These are phyloP conservation scores for Oryzias curvinotus DNA, from an alignment of 2,113 vertebrate genomes.

Conservation along the genomic window DNA sequence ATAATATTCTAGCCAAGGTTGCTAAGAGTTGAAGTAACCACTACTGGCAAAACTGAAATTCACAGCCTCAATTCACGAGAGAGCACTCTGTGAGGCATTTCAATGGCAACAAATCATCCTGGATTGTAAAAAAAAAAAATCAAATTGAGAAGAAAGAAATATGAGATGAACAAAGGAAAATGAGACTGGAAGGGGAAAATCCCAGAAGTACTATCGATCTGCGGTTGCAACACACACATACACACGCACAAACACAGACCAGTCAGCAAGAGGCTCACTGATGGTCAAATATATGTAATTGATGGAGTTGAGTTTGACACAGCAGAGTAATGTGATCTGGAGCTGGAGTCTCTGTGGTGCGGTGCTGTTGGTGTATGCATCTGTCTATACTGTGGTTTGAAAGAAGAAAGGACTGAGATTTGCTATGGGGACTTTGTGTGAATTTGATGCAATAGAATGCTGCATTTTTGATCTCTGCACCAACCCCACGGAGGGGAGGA, in stretches of 20 bases:
- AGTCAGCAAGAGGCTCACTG: constrained; percentile 42
- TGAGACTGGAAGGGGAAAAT: constrained; percentile 24
- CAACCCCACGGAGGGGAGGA: constrained; percentile 33
- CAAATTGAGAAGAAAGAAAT: constrained; percentile 26
- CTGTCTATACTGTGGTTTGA: constrained; percentile 14
- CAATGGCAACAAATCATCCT: constrained; percentile 23
- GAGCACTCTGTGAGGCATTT: constrained; percentile 2
- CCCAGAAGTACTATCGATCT: constrained; percentile 58
- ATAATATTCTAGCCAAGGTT: background rate
- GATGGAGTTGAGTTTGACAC: constrained; percentile 64
- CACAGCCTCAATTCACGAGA: background rate
- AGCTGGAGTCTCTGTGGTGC: constrained; percentile 35
- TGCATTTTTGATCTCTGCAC: constrained; percentile 45
- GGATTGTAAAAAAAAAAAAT: constrained; percentile 28
- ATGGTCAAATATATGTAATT: constrained; percentile 69
- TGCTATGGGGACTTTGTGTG: constrained; percentile 43
- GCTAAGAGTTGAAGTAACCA: constrained; percentile 18
- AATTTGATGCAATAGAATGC: constrained; percentile 59
- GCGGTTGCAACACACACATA: constrained; percentile 22
- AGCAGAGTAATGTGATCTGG: constrained; percentile 62
- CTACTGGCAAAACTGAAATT: background rate
- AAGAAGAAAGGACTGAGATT: constrained; percentile 20
- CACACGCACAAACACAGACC: constrained; percentile 23
- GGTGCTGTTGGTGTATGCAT: constrained; percentile 9
- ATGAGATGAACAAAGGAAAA: constrained; percentile 30